Percentiles rank a stretch among this genome's conserved stretches.
Evolutionary conservation across 2,797 vertebrate species (phyloP).

Genomic region (Limosa lapponica): DNA sequence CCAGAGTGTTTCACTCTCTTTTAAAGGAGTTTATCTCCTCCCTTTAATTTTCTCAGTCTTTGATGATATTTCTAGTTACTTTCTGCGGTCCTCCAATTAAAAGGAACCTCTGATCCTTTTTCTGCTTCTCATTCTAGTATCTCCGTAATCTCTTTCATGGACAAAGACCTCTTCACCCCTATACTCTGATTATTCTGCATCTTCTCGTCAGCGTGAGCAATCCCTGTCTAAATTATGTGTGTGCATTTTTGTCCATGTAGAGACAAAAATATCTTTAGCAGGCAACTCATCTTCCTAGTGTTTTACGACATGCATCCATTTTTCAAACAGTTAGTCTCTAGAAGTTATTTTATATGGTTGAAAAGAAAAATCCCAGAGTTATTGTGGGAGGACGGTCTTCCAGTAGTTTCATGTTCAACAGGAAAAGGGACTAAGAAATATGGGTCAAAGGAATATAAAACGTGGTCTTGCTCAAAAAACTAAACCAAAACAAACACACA

Average conservation of each 20-base stretch:
- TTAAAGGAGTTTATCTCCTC: neutral
- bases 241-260: neutral
- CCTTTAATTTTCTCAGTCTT: neutral
- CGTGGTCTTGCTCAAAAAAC: neutral
- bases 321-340: neutral
- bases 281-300: neutral
- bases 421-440: neutral
- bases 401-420: neutral
- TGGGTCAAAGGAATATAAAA: neutral
- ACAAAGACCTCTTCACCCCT: neutral
- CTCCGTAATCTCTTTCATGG: neutral
- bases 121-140: neutral
- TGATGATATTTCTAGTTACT: neutral
- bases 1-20: neutral
- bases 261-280: neutral
- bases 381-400: neutral
- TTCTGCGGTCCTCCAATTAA: neutral
- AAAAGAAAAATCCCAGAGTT: neutral
- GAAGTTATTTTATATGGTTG: neutral
- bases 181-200: neutral
- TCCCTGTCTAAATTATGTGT: neutral
- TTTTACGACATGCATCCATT: neutral
- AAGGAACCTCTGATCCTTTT: neutral
- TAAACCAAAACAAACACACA: neutral
- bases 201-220: neutral